Base-by-base conservation (phyloP, 2,888 invertebrate genomes). In the Lottia gigantea region DNA sequence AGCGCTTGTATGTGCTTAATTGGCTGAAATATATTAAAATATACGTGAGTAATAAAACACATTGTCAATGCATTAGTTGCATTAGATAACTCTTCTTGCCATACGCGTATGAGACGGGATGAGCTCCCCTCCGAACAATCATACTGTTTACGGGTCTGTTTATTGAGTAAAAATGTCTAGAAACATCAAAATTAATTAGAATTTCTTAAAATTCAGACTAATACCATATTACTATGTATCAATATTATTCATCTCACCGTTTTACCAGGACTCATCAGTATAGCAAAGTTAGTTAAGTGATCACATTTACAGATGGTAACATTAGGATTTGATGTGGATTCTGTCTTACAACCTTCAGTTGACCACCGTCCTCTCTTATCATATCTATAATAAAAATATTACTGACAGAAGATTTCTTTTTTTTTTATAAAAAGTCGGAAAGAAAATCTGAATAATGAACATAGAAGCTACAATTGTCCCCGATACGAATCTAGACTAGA, bases 251-350 rank as follows among this genome's bases (percentile, higher is more conserved):
- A 15, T 75, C 76, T 68, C 71, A 80, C 80, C 11, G 70, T 68
- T 61, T 61, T 49, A 12, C 67, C 73, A 15, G 77, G 76, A 46
- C 77, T 76, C 79, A 80, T 80, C 4, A 80, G 68, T n/a, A 80
- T 68, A 14, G 78, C 78, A 72, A 80, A 80, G 71, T 79, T 80
- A 3, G 80, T 80, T 2, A 78, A 70, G 68, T 80, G 80, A 23
- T 70, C 67, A 65, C 79, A 80, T 16, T 73, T 61, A 68, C 80
- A 80, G 1, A 55, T 49, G 0, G 77, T 76, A 11, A 46, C 61
- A 45, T 69, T 69, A 2, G 31, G 46, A 6, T 70, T 64, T 2
- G 68, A 62, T 2, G 65, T 46, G 7, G 47, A 62, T 23, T 66
- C 47, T 2, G 74, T 64, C 1, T 14, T 61, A 63, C 79, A 78